Evolutionary conservation across 2,888 invertebrate species (phyloP), one percentile per base, ranked within the genome.

Genomic region (Drosophila neonasuta): DNA sequence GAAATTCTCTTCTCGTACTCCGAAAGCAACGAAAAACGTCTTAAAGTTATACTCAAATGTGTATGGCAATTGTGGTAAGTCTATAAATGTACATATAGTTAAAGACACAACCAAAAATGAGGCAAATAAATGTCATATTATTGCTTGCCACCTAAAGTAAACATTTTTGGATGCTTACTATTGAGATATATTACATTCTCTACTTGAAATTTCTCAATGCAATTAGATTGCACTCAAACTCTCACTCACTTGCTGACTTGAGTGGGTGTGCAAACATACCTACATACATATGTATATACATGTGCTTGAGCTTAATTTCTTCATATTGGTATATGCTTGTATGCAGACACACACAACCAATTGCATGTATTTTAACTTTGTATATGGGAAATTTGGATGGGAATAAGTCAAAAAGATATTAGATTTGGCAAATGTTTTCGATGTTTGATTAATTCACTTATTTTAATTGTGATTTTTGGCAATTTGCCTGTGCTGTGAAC

Each of bases 1-100:
- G 74, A 69, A 84, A 74, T 66, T 59, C 20, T 39, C 52, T 69
- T 69, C 81, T 71, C 75, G 81, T 69, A 69, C 69, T 59, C 67
- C 54, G 80, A 81, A 81, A 54, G 63, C 72, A 71, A 75, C 79
- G 66, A 83, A 80, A 83, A 83, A 86, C 30, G 85, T 79, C 77
- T 65, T 59, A 77, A 83, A 89, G 88, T 83, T 86, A 89, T 80
- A 89, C 88, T 88, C 91, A 90, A 94, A 95, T 95, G 95, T 95
- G 95, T 95, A 95, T 95, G 95, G 95, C 95, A 94, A 94, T 94
- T 94, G 94, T 93, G 95, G 95, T 95, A 92, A 94, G 95, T 93
- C 4, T 3, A 60, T 20, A 34, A 56, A 39, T 46, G n/a, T n/a
- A 48, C 42, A n/a, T 13, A 42, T 4, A 4, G 5, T 29, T 32